These are phyloP conservation scores for Epinephelus awoara DNA, from an alignment of 2,797 vertebrate genomes.

Conservation along the genomic window DNA sequence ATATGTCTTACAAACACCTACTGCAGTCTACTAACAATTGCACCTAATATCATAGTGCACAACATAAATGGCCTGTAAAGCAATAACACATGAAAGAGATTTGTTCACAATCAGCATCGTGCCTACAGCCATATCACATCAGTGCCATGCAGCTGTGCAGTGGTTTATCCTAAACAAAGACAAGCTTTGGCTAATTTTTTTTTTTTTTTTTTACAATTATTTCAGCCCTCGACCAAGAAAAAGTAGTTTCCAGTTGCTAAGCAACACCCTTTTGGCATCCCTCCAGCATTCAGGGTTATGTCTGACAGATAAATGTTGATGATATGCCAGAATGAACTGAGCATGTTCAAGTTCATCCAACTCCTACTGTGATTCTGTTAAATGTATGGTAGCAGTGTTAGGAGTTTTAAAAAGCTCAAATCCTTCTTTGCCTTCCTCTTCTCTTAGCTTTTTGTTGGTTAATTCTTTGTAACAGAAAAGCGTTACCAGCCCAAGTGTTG, in stretches of 20 bases:
- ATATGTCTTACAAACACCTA: neutral
- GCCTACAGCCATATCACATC: slow-evolving; percentile 8
- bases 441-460: neutral
- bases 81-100: neutral
- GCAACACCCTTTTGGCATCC: slow-evolving; percentile 53
- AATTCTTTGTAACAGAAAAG: slow-evolving; percentile 4
- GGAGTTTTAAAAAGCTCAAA: slow-evolving; percentile 6
- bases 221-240: slow-evolving; percentile 42
- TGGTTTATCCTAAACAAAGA: slow-evolving; percentile 25
- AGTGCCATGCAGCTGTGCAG: slow-evolving; percentile 1
- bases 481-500: neutral
- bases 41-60: neutral
- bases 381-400: slow-evolving; percentile 10
- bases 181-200: slow-evolving; percentile 37
- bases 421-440: slow-evolving; percentile 3
- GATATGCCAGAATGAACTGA: slow-evolving; percentile 8
- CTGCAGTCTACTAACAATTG: neutral
- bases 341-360: slow-evolving; percentile 30
- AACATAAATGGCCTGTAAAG: neutral
- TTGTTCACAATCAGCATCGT: neutral
- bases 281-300: slow-evolving; percentile 45
- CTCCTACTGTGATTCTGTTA: slow-evolving; percentile 2
- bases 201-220: slow-evolving; percentile 31
- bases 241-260: slow-evolving; percentile 64
- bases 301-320: slow-evolving; percentile 43